Evolutionary conservation across 2,113 vertebrate genomes (phyloP).

Genomic region (Hypanus sabinus): DNA sequence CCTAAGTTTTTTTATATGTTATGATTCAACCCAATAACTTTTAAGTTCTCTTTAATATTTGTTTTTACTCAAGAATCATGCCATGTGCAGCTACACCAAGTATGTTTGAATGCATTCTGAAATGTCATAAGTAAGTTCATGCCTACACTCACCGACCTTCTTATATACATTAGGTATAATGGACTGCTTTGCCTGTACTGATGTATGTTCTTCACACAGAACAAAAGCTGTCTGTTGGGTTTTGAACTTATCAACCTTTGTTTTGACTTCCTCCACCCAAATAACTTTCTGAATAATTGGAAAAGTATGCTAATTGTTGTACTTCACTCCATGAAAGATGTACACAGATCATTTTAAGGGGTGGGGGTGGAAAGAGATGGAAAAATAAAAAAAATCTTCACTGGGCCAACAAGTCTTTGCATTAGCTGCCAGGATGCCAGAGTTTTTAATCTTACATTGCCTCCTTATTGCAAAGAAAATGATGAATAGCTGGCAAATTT

Average conservation of each 20-base stretch:
- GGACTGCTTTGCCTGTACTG: neutral
- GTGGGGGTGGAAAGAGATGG: too few relatives aligned
- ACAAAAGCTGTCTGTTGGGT: conserved; percentile 12
- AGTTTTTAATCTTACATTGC: too few relatives aligned
- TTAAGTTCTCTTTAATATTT: neutral
- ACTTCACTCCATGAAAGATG: neutral
- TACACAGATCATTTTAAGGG: neutral
- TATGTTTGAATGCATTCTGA: neutral
- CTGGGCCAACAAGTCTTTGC: neutral
- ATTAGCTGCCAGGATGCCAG: too few relatives aligned
- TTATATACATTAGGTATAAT: neutral
- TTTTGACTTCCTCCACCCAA: conserved; percentile 2
- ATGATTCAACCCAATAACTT: neutral
- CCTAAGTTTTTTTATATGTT: too few relatives aligned
- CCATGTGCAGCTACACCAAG: neutral
- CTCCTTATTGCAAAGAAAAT: neutral
- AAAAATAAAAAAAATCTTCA: neutral
- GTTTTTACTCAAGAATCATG: neutral
- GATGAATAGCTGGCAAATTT: too few relatives aligned
- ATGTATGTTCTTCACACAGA: neutral
- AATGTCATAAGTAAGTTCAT: neutral
- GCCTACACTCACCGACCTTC: neutral
- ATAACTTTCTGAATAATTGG: neutral
- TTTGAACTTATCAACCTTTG: neutral
- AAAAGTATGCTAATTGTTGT: conserved; percentile 3